phyloP scores from a whole-genome alignment of 1,140 invertebrate genomes.

The Pogonomyrmex barbatus region DNA sequence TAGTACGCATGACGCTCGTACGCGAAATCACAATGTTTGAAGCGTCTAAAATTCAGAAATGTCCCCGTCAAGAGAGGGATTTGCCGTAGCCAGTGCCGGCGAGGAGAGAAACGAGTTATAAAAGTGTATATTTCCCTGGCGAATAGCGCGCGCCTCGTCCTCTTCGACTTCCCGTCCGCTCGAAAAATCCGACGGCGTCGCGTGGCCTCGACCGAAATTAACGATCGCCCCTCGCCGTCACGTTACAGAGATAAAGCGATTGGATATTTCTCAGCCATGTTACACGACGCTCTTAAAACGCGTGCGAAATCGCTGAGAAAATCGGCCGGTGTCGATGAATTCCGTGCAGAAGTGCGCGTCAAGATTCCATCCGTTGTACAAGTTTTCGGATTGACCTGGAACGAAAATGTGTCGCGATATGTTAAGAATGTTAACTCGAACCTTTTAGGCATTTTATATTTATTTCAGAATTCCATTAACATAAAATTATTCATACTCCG shows the following conservation, averaged over 20 bases:
- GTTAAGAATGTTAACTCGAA: not conserved
- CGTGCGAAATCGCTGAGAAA: not conserved
- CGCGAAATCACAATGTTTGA: constrained; percentile 70
- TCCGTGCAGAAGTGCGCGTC: not conserved
- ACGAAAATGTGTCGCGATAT: not conserved
- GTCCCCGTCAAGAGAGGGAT: constrained; percentile 66
- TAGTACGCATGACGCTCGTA: constrained; percentile 56
- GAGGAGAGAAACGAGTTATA: constrained; percentile 66
- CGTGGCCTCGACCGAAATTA: constrained; percentile 47
- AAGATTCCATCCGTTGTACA: not conserved
- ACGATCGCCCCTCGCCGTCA: constrained; percentile 37
- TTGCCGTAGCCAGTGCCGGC: constrained; percentile 50
- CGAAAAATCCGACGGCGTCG: constrained; percentile 62
- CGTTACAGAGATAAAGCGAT: constrained; percentile 48
- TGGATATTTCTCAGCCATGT: constrained; percentile 19
- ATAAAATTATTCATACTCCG: not conserved
- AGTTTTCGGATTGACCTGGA: not conserved
- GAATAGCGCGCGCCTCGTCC: constrained; percentile 66
- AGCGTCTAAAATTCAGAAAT: constrained; percentile 72
- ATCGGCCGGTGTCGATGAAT: not conserved
- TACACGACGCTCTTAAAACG: constrained; percentile 11
- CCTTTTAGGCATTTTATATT: not conserved
- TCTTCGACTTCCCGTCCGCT: constrained; percentile 56
- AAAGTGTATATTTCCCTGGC: constrained; percentile 72
- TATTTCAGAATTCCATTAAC: not conserved